phyloP scores from a whole-genome alignment of 2,888 invertebrate species.

The Trissonchulus sp. region DNA sequence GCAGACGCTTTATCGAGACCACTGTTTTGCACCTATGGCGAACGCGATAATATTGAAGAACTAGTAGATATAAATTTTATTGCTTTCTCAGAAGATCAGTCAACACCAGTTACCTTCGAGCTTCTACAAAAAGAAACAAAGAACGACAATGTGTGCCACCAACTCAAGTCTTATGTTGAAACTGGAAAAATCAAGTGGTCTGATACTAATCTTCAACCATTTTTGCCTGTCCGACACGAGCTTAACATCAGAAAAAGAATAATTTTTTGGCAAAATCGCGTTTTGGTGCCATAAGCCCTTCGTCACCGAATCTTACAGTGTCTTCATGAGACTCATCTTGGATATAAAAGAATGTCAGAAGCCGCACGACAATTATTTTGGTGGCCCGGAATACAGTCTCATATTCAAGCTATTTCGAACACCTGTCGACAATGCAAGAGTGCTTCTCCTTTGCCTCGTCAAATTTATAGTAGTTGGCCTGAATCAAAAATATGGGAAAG shows the following conservation, averaged over 20 bases:
- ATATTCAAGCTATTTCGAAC: constrained; percentile 36
- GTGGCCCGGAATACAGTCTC: constrained; percentile 43
- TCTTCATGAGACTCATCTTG: constrained; percentile 44
- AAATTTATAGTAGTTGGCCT: constrained; percentile 44
- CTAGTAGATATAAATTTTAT: background rate
- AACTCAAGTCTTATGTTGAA: background rate
- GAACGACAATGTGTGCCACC: background rate
- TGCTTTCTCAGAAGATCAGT: background rate
- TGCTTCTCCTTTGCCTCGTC: constrained; percentile 25
- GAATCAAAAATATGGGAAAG: constrained; percentile 47
- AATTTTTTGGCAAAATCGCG: background rate
- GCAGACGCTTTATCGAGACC: constrained; percentile 44
- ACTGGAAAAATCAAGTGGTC: background rate
- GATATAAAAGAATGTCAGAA: constrained; percentile 43
- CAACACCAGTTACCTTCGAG: background rate
- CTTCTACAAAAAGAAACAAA: background rate
- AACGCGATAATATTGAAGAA: background rate
- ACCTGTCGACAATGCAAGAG: constrained; percentile 39
- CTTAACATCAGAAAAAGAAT: background rate
- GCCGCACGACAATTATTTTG: constrained; percentile 44
- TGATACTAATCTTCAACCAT: background rate
- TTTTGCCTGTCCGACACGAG: background rate
- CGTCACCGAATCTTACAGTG: constrained; percentile 35
- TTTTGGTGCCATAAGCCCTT: background rate
- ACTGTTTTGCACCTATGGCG: constrained; percentile 28